Base-by-base conservation (phyloP, 1,140 invertebrate genomes). In the Psilanteris sp. region DNA sequence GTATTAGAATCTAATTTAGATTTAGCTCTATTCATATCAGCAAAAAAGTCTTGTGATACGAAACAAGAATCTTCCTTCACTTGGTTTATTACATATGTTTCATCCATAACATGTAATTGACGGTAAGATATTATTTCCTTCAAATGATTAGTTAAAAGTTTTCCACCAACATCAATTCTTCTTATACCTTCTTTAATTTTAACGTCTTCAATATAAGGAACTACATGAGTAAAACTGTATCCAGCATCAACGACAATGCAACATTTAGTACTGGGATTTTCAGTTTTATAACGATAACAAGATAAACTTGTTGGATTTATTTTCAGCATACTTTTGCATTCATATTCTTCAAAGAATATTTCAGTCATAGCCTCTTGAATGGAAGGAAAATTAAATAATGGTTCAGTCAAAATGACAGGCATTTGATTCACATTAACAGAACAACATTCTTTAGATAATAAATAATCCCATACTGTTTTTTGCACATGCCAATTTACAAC, bases 11-110 rank as follows among this genome's bases (percentile, higher is more conserved):
- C 87, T 57, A 91, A 89, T 84, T 91, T 92, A 39, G 89, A 89
- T 84, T 91, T 92, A 3, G 96, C 93, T 41, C 91, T 92, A 27
- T 92, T 90, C 93, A 99, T 95, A 66, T 98, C 96, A 9, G 89
- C 87, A 80, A 92, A 93, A 81, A 98, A 97, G 81, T 99, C 91
- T 77, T 92, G 90, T 0, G 97, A 95, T 0, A 99, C 96, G 90
- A 94, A 99, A 83, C 98, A 99, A 0, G 94, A 92, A 86, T 99
- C 98, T 89, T 99, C 98, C 87, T 99, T 99, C 0, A 96, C 94
- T 89, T 99, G 97, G 88, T 99, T 99, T 5, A 99, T 97, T 0
- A 99, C 97, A 89, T 97, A 98, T 0, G 97, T 99, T 88, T 99
- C 98, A 85, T 99, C 98, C 95, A 99, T 97, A 0, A 99, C 97